Evolutionary conservation across 2,797 vertebrate genomes (phyloP).

Genomic region (Pseudochaenichthys georgianus): DNA sequence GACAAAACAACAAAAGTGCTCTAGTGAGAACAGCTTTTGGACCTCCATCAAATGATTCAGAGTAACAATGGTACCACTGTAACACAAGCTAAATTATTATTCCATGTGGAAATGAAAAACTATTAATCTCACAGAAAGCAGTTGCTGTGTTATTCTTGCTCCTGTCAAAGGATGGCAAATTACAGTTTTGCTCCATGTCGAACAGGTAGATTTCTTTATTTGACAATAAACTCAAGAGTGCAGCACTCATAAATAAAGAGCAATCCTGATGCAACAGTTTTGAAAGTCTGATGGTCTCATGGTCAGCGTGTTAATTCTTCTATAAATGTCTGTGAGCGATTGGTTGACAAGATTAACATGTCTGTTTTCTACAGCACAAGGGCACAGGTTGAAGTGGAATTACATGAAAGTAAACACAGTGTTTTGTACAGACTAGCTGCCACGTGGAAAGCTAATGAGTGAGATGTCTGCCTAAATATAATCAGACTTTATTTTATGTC

Average conservation of each 20-base stretch:
- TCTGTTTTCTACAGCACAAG: conserved; percentile 34
- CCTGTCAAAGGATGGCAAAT: background rate
- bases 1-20: conserved; percentile 34
- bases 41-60: conserved; percentile 32
- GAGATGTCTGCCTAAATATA: background rate
- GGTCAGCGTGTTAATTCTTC: conserved; percentile 25
- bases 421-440: background rate
- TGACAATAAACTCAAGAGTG: conserved; percentile 44
- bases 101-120: conserved; percentile 20
- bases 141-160: background rate
- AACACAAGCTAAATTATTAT: background rate
- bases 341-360: conserved; percentile 24
- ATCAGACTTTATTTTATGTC: background rate
- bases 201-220: conserved; percentile 29
- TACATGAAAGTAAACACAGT: background rate
- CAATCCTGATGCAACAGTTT: conserved; percentile 33
- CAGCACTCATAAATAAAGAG: conserved; percentile 22
- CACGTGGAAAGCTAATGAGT: background rate
- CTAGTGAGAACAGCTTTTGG: conserved; percentile 22
- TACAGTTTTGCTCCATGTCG: conserved; percentile 2
- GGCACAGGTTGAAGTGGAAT: background rate
- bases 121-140: conserved; percentile 16
- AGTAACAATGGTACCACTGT: conserved; percentile 28
- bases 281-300: conserved; percentile 39
- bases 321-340: conserved; percentile 28